Base-by-base conservation (phyloP, 2,797 vertebrate species). In the Masticophis lateralis region DNA sequence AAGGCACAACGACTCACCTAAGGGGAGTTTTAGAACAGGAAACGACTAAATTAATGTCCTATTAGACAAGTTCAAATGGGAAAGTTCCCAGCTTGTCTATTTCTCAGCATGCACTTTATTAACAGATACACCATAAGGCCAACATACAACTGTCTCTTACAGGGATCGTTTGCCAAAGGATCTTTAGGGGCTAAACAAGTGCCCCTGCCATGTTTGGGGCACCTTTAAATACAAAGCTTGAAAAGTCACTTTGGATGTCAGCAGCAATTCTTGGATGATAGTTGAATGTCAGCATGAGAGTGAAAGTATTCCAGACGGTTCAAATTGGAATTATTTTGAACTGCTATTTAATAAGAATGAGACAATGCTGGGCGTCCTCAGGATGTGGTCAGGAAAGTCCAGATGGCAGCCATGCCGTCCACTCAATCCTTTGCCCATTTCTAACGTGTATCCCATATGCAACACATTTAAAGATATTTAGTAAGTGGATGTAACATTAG, bases 81-180 rank as follows among this genome's bases (percentile, higher is more conserved):
- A 88, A 89, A 51, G 20, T 91, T 90, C 93, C 25, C 88, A 37
- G 2, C 59, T 88, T 91, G 61, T 89, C 92, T 95, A 94, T 91
- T 91, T 91, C 95, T 87, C 95, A 55, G 7, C 60, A 5, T 1
- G 11, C 1, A 86, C 20, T 57, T 63, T 28, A 63, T 28, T 92
- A 93, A 22, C 91, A 87, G 96, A 93, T n/a, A 28, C 59, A 7
- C 20, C 92, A 92, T 5, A 91, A 69, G 74, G n/a, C 32, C 94
- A 94, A 95, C 94, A 69, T 93, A 94, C 43, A 90, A 79, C 89
- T 57, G 53, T 63, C 94, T 86, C 22, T 92, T 90, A 91, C 92
- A 74, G 87, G 59, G 92, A 93, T 87, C 94, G 53, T 90, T 0
- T 0, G 94, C 66, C 37, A 2, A 88, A 51, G 63, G 10, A 93